A percentile compares a stretch with the other conserved stretches of the same genome.
These are phyloP conservation scores for Deilephila porcellus DNA, from an alignment of 2,888 invertebrate genomes.

Conservation along the genomic window DNA sequence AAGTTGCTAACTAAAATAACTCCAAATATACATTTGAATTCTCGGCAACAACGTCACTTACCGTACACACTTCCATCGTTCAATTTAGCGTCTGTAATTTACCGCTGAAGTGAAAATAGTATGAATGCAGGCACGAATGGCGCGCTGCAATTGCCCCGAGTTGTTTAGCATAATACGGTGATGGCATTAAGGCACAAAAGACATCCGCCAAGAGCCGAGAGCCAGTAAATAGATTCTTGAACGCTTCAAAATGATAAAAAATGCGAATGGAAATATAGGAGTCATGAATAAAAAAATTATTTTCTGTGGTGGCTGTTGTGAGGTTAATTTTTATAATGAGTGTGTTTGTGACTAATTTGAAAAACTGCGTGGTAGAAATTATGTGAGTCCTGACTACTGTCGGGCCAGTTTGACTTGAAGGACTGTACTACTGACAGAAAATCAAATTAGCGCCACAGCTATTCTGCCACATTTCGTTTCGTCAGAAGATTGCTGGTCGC, in stretches of 20 bases:
- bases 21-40: slow-evolving; percentile 37
- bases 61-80: slow-evolving; percentile 46
- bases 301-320: not conserved
- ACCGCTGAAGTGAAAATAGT: slow-evolving; percentile 67
- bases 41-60: slow-evolving; percentile 32
- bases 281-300: not conserved
- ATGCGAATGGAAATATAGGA: slow-evolving; percentile 2
- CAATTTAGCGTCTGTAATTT: slow-evolving; percentile 67
- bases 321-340: no score
- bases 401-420: no score
- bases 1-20: slow-evolving; percentile 27
- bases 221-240: slow-evolving; percentile 32
- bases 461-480: no score
- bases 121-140: slow-evolving; percentile 56
- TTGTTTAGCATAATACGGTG: slow-evolving; percentile 80
- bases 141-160: slow-evolving; percentile 69
- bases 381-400: no score
- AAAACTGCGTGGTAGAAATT: no score
- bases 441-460: no score
- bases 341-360: no score
- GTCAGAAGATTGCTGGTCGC: no score
- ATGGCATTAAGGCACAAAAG: slow-evolving; percentile 74
- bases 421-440: no score
- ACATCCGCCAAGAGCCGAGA: slow-evolving; percentile 42
- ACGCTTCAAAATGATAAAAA: slow-evolving; percentile 19